Evolutionary conservation across 2,888 invertebrate species (phyloP), one percentile per base, ranked within the genome.

Genomic region (Protonemura montana): DNA sequence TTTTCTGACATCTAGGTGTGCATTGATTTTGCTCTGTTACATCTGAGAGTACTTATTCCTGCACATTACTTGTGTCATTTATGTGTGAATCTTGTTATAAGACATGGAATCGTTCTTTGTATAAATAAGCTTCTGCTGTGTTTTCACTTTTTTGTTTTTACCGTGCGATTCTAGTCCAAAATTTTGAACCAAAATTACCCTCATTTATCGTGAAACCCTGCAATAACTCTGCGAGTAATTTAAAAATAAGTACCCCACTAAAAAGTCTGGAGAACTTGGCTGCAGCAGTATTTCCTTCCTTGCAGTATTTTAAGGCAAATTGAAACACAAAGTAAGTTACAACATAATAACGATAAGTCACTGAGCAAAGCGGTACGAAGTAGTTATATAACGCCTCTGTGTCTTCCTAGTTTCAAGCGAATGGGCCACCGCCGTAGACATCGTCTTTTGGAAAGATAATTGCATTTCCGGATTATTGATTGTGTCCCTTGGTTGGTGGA

Each of bases 291-390:
- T 3, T 6, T 35, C 10, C 35, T 3, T 10, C 10, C 35, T 59
- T 2, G 59, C 59, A 59, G 59, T 59, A 59, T 59, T 21, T 59
- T 59, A 59, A 59, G 59, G 59, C 59, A 59, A 59, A 59, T 59
- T 59, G 59, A 59, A 59, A 59, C 59, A 59, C 59, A 21, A 59
- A 59, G 59, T 59, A 59, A 59, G 59, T 59, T 59, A 59, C 59
- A 21, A 21, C 59, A 59, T 59, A 59, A 59, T 59, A 59, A 59
- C 59, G 59, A 59, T 59, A 59, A 59, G 13, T 59, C 59, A 59
- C 59, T 21, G 59, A 21, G 59, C 21, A 59, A 13, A 59, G 59
- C 59, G 59, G 16, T 10, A 35, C 35, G 35, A 35, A 35, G 35
- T 59, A 59, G 59, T 59, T 59, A 21, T 59, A 1, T 59, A 59